Conservation (phyloP, 2,797 vertebrate genomes). For the Neostethus bicornis region DNA sequence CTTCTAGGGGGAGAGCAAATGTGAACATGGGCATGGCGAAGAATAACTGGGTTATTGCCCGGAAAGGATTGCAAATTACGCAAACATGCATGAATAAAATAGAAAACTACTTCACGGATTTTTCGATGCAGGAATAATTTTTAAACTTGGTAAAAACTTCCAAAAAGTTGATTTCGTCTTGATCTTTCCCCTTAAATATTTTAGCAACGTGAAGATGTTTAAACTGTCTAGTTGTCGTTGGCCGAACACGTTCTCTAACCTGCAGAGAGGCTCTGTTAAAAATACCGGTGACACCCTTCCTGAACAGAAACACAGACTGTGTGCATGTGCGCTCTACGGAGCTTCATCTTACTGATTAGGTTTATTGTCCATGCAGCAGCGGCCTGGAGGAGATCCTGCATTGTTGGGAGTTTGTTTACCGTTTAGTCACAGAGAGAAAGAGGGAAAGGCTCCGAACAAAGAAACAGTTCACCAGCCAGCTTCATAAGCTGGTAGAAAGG, state of each 20-base stretch:
- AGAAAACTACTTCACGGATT: no score
- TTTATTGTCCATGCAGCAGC: constrained; percentile 56
- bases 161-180: no score
- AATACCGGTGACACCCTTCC: constrained; percentile 61
- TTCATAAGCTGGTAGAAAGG: constrained; percentile 66
- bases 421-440: constrained; percentile 48
- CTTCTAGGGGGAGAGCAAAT: no score
- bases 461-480: constrained; percentile 65
- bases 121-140: no score
- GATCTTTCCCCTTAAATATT: no score
- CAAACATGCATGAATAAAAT: no score
- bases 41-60: no score
- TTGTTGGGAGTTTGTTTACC: constrained; percentile 70
- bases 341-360: constrained; percentile 57
- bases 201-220: constrained; percentile 1
- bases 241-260: constrained; percentile 23
- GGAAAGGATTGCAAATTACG: no score
- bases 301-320: constrained; percentile 24
- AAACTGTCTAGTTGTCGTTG: constrained; percentile 12
- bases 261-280: constrained; percentile 46
- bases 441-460: constrained; percentile 61
- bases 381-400: constrained; percentile 57
- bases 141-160: no score
- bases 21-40: no score
- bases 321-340: constrained; percentile 12